A percentile compares a stretch with the other conserved stretches of the same genome.
Evolutionary conservation across 1,140 invertebrate genomes (phyloP).

Genomic region (Heliconius melpomene): DNA sequence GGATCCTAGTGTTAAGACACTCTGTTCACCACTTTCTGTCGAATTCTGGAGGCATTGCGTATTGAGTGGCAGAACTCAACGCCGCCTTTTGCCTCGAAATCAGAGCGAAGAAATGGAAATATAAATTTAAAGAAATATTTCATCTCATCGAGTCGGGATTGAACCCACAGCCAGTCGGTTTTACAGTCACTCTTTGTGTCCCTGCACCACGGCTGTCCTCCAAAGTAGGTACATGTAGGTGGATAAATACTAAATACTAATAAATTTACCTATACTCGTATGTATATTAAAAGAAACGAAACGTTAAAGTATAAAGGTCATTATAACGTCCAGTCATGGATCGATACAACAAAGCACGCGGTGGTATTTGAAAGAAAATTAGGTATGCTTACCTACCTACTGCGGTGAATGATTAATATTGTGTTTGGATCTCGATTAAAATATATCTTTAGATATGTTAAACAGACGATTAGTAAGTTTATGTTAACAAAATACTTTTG

Average conservation of each 20-base stretch:
- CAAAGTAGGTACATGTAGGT: background rate
- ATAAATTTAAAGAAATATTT: too few species aligned
- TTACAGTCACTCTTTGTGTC: too few species aligned
- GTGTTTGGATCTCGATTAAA: background rate
- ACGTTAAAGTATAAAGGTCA: slow-evolving; percentile 16
- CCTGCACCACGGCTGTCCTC: too few species aligned
- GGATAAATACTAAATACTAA: background rate
- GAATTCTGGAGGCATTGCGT: too few species aligned
- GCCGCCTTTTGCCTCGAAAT: too few species aligned
- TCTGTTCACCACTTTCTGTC: too few species aligned
- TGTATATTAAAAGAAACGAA: background rate
- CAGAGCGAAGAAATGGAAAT: too few species aligned
- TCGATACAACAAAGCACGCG: slow-evolving; percentile 17
- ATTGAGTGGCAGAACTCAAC: too few species aligned
- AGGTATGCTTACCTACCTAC: slow-evolving; percentile 1
- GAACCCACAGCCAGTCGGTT: too few species aligned
- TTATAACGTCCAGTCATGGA: slow-evolving; percentile 5
- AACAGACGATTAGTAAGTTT: background rate
- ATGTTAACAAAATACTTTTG: background rate
- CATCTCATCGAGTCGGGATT: too few species aligned
- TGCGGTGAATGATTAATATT: background rate
- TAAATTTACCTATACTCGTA: background rate
- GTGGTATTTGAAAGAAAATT: slow-evolving; percentile 21
- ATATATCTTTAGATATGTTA: background rate
- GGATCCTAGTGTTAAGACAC: too few species aligned